Percentiles rank a stretch among this genome's conserved stretches.
Conservation (phyloP, 2,888 invertebrate species). For the Morpho helenor region DNA sequence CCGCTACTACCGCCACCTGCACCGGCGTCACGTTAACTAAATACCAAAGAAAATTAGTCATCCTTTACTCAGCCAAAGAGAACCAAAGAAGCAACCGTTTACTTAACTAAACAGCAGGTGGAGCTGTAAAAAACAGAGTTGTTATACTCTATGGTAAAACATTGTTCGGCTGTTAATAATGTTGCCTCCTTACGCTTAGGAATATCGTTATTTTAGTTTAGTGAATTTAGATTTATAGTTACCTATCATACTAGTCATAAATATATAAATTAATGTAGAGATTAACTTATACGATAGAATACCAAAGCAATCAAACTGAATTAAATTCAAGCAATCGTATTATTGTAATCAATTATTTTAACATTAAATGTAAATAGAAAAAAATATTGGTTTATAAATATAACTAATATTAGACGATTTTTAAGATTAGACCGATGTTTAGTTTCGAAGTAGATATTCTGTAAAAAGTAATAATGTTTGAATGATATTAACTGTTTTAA, state of each 20-base stretch:
- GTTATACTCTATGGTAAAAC: background rate
- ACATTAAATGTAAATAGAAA: background rate
- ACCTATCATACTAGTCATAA: slow-evolving; percentile 16
- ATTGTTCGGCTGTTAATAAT: slow-evolving; percentile 4
- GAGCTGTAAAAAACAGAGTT: slow-evolving; percentile 11
- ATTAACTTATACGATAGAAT: slow-evolving; percentile 22
- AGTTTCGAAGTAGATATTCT: too few relatives aligned
- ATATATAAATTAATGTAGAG: slow-evolving; percentile 19
- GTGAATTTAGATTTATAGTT: slow-evolving; percentile 1
- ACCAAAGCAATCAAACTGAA: slow-evolving; percentile 42
- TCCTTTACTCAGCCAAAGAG: slow-evolving; percentile 3
- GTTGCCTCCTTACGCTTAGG: slow-evolving; percentile 13
- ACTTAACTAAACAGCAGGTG: slow-evolving; percentile 17
- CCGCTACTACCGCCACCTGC: slow-evolving; percentile 61
- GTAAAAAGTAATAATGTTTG: too few relatives aligned
- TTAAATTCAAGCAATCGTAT: slow-evolving; percentile 39
- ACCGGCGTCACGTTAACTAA: slow-evolving; percentile 59
- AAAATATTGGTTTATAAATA: too few relatives aligned
- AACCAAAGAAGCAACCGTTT: slow-evolving; percentile 19
- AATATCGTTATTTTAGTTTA: background rate
- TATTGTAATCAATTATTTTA: background rate
- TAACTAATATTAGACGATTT: background rate
- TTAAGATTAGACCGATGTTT: too few relatives aligned
- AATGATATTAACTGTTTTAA: too few relatives aligned
- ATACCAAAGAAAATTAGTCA: too few relatives aligned